These are phyloP conservation scores for Mormyrops attenuatus DNA, from an alignment of 2,797 vertebrate species.

Conservation along the genomic window DNA sequence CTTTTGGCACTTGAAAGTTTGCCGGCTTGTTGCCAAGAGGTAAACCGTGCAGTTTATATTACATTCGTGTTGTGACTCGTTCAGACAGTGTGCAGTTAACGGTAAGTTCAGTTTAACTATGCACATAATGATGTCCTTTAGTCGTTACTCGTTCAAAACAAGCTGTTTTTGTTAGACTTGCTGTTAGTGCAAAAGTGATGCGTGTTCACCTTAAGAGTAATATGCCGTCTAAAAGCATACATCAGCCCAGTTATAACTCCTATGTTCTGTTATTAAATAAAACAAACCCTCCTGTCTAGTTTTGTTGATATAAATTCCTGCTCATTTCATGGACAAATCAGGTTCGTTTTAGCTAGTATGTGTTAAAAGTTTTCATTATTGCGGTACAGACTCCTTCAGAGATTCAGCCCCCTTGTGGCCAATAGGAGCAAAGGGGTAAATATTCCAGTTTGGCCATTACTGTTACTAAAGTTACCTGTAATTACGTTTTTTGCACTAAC, in stretches of 20 bases:
- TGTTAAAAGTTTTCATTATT: neutral
- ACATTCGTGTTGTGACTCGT: neutral
- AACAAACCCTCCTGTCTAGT: neutral
- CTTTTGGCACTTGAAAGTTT: neutral
- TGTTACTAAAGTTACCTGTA: neutral
- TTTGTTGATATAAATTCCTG: neutral
- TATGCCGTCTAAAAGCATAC: neutral
- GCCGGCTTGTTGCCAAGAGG: neutral
- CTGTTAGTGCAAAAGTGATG: too few species aligned
- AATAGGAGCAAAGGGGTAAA: neutral
- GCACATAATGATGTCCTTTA: neutral
- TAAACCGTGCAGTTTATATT: neutral
- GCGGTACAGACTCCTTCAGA: neutral
- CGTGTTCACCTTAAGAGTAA: too few species aligned
- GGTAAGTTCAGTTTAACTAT: neutral
- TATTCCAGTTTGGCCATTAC: neutral
- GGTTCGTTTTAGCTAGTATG: neutral
- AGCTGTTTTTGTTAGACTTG: neutral
- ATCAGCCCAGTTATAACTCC: neutral
- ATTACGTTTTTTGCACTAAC: neutral
- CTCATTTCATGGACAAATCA: neutral
- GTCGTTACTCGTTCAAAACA: neutral
- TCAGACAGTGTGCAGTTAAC: neutral
- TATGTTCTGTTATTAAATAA: neutral
- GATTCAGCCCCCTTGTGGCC: neutral